These are phyloP conservation scores for Galago senegalensis DNA, from an alignment of 2,797 vertebrate genomes.

Conservation along the genomic window DNA sequence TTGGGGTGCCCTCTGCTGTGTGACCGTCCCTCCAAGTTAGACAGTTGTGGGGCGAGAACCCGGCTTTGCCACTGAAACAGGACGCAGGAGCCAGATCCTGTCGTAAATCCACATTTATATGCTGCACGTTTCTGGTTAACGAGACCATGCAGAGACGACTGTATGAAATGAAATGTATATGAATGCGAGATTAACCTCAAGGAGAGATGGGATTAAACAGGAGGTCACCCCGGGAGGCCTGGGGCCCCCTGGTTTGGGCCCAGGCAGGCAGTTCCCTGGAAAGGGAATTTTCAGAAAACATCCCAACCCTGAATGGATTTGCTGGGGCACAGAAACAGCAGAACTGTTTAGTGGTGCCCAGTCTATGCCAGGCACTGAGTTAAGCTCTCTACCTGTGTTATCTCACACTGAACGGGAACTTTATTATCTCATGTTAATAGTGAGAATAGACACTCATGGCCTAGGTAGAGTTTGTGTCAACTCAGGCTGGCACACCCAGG, in stretches of 20 bases:
- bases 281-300: background rate
- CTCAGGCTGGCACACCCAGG: background rate
- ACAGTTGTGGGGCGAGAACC: conserved; percentile 55
- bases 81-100: conserved; percentile 79
- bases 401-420: background rate
- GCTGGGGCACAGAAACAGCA: background rate
- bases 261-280: conserved; percentile 12
- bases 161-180: conserved; percentile 81
- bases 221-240: background rate
- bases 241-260: background rate
- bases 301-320: background rate
- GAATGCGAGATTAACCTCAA: conserved; percentile 7
- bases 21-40: conserved; percentile 19
- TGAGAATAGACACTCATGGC: background rate
- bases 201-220: background rate
- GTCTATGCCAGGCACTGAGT: background rate
- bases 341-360: background rate
- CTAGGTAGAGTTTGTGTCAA: background rate
- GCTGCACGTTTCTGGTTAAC: conserved; percentile 79
- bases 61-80: conserved; percentile 77
- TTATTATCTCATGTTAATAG: background rate
- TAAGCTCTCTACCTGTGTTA: background rate
- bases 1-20: conserved; percentile 18
- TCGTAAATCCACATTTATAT: conserved; percentile 82
- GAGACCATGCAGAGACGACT: conserved; percentile 82